Base-by-base conservation (phyloP, 2,888 invertebrate genomes). In the Iphiclides podalirius region DNA sequence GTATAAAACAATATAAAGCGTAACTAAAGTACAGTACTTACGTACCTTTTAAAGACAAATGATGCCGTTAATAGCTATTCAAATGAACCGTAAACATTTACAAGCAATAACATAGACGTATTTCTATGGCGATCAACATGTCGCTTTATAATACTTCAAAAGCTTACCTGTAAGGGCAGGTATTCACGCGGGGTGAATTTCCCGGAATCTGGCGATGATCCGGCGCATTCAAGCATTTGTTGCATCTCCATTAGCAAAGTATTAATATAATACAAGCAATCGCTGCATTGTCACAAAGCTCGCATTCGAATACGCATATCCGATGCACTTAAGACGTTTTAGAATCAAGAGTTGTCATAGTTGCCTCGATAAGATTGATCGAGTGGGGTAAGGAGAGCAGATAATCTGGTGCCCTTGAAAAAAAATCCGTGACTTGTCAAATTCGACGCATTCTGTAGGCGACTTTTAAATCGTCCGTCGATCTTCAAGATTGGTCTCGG, bases 191-290 rank as follows among this genome's bases (percentile, higher is more conserved):
- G 74, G 79, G 79, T 82, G 78, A 87, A 85, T 87, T 88, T 88
- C 88, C 85, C 76, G 83, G 88, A 87, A 88, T 88, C 86, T 78
- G 44, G 78, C 85, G 88, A 88, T 88, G 87, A 88, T 88, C 88
- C 86, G 68, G 73, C 76, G 80, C 75, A 72, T 83, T 77, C 75
- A 66, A 66, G 66, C 69, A 74, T 70, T 59, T 66, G 60, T 66
- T 67, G 68, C 69, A 64, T 72, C 70, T 71, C 70, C 66, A 74
- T 75, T 66, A 68, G 59, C 47, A 20, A 14, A 7, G 6, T 1
- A n/a, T 47, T 55, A 8, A 33, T 20, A 6, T 64, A 66, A 61
- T 43, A 40, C 16, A 20, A 17, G 6, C 55, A 57, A 59, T 44
- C 52, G 61, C 7, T 0, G 0, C 0, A 0, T 0, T 1, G 0